phyloP scores from a whole-genome alignment of 2,888 invertebrate genomes.

The Conus canariensis region DNA sequence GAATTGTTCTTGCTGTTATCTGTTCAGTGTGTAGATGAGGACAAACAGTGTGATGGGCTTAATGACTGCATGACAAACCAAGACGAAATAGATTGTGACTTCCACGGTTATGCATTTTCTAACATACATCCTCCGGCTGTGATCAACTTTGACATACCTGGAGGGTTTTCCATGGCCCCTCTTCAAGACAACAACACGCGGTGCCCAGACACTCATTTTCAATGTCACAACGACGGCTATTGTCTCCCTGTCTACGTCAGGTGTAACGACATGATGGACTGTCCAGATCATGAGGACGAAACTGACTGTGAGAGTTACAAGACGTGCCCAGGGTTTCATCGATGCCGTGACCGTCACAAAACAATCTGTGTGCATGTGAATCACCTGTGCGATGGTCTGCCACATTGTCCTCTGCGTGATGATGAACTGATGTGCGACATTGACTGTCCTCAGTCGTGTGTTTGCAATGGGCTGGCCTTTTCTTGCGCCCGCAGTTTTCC shows the following conservation, averaged over 20 bases:
- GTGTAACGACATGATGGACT: background rate
- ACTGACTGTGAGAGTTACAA: background rate
- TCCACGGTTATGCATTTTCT: no score
- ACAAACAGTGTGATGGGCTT: slow-evolving; percentile 53
- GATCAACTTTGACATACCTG: background rate
- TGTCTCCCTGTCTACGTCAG: background rate
- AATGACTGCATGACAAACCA: slow-evolving; percentile 61
- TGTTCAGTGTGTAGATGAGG: background rate
- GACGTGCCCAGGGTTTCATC: background rate
- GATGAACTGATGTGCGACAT: background rate
- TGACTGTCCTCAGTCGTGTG: background rate
- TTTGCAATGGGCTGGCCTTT: background rate
- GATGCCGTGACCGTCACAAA: background rate
- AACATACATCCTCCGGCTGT: background rate
- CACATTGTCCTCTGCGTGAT: background rate
- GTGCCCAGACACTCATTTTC: slow-evolving; percentile 20
- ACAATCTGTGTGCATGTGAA: background rate
- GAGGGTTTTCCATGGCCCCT: background rate
- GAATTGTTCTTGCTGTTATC: no score
- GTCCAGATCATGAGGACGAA: background rate
- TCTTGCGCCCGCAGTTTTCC: background rate
- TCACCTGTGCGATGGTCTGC: background rate
- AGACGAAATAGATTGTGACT: background rate
- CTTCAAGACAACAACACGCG: background rate
- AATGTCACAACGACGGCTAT: background rate